phyloP scores from a whole-genome alignment of 2,797 vertebrate species.

The Sebastes melanostomus region DNA sequence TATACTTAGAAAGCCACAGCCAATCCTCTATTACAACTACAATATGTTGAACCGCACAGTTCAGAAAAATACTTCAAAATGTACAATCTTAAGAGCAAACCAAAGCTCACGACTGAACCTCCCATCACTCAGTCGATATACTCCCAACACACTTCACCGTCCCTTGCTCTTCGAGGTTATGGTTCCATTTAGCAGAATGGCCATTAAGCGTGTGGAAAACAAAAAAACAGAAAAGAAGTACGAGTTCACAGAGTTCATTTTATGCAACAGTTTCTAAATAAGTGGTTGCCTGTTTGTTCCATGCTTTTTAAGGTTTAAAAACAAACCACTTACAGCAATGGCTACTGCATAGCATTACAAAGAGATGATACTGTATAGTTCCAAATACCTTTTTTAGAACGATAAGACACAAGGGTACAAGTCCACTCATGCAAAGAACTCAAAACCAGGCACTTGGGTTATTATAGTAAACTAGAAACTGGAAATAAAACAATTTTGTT shows the following conservation, averaged over 20 bases:
- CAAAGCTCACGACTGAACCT: neutral
- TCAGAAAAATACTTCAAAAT: no score
- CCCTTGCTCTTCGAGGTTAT: neutral
- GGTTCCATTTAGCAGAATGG: neutral
- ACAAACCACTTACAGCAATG: neutral
- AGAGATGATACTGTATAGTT: neutral
- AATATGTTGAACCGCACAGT: neutral
- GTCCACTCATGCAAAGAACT: neutral
- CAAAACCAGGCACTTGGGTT: neutral
- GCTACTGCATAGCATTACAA: neutral
- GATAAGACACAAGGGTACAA: neutral
- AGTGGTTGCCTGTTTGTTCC: no score
- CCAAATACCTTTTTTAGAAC: neutral
- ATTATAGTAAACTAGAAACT: no score
- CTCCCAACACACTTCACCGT: neutral
- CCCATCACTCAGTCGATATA: no score
- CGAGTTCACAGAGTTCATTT: no score
- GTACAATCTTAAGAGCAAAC: neutral
- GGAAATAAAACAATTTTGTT: no score
- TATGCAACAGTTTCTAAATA: no score
- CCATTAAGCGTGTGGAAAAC: neutral
- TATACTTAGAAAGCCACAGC: neutral
- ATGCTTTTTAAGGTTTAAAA: no score
- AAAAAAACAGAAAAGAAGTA: neutral
- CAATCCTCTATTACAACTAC: neutral